Evolutionary conservation across 1,140 invertebrate species (phyloP).

Genomic region (Caenorhabditis tropicalis): DNA sequence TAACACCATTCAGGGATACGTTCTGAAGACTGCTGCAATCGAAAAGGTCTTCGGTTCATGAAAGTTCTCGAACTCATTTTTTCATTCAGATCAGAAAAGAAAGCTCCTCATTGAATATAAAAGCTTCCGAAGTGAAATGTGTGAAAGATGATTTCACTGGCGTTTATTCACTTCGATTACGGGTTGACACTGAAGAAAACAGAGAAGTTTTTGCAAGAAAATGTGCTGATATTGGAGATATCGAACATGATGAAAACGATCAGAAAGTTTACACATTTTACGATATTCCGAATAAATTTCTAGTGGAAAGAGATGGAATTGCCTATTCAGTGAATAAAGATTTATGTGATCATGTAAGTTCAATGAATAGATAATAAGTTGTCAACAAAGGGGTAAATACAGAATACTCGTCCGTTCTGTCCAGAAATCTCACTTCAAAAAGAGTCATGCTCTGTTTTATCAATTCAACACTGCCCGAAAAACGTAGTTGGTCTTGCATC

Average conservation of each 20-base stretch:
- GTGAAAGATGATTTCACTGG: not conserved
- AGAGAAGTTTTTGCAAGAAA: not conserved
- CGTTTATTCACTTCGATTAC: not conserved
- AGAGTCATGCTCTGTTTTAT: not conserved
- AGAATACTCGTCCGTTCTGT: not conserved
- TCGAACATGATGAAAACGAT: not conserved
- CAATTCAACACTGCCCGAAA: not conserved
- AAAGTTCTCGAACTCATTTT: not conserved
- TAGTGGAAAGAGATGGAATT: not conserved
- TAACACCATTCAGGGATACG: not conserved
- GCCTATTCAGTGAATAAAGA: not conserved
- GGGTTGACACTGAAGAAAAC: not conserved
- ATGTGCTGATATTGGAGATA: not conserved
- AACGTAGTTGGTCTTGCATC: not conserved
- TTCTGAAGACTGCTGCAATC: not conserved
- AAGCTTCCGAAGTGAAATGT: not conserved
- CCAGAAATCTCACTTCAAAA: not conserved
- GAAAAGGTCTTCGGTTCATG: not conserved
- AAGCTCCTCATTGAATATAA: not conserved
- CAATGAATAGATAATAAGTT: not conserved
- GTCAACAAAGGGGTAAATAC: not conserved
- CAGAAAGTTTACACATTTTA: not conserved
- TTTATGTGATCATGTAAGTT: not conserved
- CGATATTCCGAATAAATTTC: not conserved
- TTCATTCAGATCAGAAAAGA: not conserved